phyloP scores from a whole-genome alignment of 2,888 invertebrate genomes.

The Iphiclides podalirius region DNA sequence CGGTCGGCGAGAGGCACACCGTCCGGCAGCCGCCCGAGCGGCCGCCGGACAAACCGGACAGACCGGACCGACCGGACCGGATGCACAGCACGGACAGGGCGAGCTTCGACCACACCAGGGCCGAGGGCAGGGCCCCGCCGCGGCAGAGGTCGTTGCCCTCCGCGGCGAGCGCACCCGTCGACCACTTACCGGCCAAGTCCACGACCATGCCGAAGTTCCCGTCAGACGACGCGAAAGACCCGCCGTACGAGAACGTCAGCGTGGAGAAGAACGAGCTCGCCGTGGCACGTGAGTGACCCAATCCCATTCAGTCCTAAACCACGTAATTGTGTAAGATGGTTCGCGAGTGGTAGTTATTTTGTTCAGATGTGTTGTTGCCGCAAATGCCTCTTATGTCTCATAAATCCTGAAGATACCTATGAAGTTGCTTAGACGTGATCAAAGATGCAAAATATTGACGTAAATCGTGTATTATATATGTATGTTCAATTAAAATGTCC shows the following conservation, averaged over 20 bases:
- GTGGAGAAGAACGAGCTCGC: constrained; percentile 63
- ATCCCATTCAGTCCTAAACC: no score
- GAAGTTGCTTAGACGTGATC: no score
- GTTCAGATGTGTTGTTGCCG: no score
- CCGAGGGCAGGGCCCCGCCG: constrained; percentile 59
- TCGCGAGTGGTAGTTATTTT: no score
- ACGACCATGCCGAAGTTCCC: constrained; percentile 81
- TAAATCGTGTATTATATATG: no score
- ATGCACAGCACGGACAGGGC: constrained; percentile 31
- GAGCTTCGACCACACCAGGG: constrained; percentile 43
- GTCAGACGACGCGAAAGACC: constrained; percentile 61
- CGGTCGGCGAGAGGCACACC: constrained; percentile 42
- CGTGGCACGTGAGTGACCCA: constrained; percentile 58
- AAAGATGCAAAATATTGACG: no score
- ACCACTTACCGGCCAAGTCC: constrained; percentile 74
- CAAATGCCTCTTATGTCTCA: no score
- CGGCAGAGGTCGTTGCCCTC: constrained; percentile 66
- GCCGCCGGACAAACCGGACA: constrained; percentile 46
- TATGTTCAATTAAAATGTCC: no score
- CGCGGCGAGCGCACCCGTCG: constrained; percentile 53
- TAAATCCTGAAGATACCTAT: no score
- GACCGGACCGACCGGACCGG: constrained; percentile 26
- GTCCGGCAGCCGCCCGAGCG: constrained; percentile 51
- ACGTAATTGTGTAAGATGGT: no score
- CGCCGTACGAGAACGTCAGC: constrained; percentile 67